Conservation (phyloP, 2,113 vertebrate species). For the Protobothrops flavoviridis region DNA sequence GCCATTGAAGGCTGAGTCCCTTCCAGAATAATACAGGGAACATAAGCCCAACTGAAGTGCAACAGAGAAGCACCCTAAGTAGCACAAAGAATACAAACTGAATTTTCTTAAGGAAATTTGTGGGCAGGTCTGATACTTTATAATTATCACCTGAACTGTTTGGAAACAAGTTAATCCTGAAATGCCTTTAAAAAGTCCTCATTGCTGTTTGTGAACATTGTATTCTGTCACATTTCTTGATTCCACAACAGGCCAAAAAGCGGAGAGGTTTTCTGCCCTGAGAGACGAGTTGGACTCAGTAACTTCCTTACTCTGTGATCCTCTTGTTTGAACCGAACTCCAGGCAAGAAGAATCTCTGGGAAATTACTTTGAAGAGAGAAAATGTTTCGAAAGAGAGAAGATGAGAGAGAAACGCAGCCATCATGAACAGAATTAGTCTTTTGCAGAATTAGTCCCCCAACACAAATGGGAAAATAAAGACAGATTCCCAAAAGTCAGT, state of each 20-base stretch:
- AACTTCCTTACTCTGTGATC: background rate
- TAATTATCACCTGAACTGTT: background rate
- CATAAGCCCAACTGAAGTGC: background rate
- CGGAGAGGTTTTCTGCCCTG: background rate
- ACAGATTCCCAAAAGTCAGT: background rate
- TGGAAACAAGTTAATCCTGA: background rate
- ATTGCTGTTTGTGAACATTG: background rate
- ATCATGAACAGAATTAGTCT: background rate
- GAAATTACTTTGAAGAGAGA: background rate
- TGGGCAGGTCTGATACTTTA: background rate
- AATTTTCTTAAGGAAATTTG: background rate
- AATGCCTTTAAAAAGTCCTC: background rate
- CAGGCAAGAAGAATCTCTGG: background rate
- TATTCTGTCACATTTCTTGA: background rate
- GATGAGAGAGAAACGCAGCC: background rate
- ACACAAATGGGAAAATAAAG: background rate
- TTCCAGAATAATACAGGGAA: background rate
- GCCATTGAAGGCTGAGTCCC: background rate
- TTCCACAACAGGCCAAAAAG: background rate
- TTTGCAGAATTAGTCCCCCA: background rate
- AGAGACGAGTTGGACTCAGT: background rate
- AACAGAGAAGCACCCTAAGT: background rate
- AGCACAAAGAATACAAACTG: background rate
- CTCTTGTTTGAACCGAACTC: background rate
- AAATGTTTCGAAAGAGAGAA: background rate